Conservation (phyloP, 2,797 vertebrate genomes). For the Lagodon rhomboides region DNA sequence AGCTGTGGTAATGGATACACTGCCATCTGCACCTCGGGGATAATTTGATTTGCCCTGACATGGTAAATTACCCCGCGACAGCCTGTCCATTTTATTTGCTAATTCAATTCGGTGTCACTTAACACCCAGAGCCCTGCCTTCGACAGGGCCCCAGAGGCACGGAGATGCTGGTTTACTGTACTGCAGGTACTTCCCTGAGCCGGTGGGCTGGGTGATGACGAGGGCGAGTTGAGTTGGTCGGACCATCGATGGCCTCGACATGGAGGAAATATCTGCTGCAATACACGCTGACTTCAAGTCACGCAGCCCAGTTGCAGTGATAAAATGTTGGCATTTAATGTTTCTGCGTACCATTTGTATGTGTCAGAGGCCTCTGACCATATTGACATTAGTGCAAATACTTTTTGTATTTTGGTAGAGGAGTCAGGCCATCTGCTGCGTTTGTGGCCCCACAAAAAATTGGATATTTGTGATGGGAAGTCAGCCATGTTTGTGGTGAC, state of each 20-base stretch:
- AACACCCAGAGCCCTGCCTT: conserved; percentile 62
- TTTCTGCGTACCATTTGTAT: no score
- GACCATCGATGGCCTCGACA: conserved; percentile 34
- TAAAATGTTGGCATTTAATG: no score
- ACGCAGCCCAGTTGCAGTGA: no score
- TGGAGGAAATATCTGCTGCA: conserved; percentile 5
- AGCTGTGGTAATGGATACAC: conserved; percentile 70
- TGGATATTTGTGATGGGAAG: no score
- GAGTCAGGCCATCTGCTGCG: no score
- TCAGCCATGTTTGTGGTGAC: no score
- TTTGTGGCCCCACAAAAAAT: no score
- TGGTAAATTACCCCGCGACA: conserved; percentile 75
- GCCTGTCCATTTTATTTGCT: conserved; percentile 76
- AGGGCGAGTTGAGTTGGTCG: background rate
- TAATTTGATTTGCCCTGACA: conserved; percentile 80
- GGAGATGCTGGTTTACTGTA: conserved; percentile 15
- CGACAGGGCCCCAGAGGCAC: conserved; percentile 41
- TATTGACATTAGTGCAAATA: no score
- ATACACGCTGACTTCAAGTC: conserved; percentile 44
- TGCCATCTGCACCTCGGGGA: conserved; percentile 76
- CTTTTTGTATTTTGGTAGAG: no score
- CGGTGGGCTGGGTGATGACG: conserved; percentile 16
- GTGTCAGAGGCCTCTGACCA: no score
- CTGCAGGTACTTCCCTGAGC: background rate
- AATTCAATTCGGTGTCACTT: conserved; percentile 76